Evolutionary conservation across 1,140 invertebrate genomes (phyloP), one percentile per base, ranked within the genome.

Genomic region (Solenopsis fugax): DNA sequence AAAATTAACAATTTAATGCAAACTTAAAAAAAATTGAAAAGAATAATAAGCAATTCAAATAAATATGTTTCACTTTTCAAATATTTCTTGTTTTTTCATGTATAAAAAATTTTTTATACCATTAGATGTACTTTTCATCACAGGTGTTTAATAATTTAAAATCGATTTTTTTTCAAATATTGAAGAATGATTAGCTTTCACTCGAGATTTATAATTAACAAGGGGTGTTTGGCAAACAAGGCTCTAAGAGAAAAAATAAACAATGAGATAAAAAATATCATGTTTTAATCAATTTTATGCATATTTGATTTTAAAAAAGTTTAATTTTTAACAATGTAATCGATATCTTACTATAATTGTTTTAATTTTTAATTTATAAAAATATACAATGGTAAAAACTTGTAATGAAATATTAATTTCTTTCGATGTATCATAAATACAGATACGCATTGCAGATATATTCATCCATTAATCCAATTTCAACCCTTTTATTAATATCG

Each of bases 131-230:
- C 5, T 56, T 62, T 62, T 64, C 6, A 54, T 37, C 29, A 37
- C 18, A n/a, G 37, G 9, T 77, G 13, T 24, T 58, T 62, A 60
- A 77, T n/a, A n/a, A 58, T 48, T 48, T 64, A 4, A 24, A 77
- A 62, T 64, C 41, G 24, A 77, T 77, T 62, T 50, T 48, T 50
- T 50, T 77, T 21, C 24, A 76, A 45, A 4, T 60, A 24, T 48
- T 10, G 18, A 56, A 29, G 3, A 9, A 45, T 21, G 60, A 45
- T 76, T 60, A 12, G n/a, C 16, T 62, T 60, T 48, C 16, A 45
- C 29, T 29, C 64, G 7, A 37, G 21, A 58, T 76, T 62, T 45
- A 60, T 34, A 60, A 77, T 60, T 77, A 77, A n/a, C 37, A 41
- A 54, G n/a, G 0, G 10, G 56, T 73, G n/a, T 41, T 13, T 41